These are phyloP conservation scores for Heteromormyrus szaboi DNA, from an alignment of 2,797 vertebrate genomes.

Conservation along the genomic window DNA sequence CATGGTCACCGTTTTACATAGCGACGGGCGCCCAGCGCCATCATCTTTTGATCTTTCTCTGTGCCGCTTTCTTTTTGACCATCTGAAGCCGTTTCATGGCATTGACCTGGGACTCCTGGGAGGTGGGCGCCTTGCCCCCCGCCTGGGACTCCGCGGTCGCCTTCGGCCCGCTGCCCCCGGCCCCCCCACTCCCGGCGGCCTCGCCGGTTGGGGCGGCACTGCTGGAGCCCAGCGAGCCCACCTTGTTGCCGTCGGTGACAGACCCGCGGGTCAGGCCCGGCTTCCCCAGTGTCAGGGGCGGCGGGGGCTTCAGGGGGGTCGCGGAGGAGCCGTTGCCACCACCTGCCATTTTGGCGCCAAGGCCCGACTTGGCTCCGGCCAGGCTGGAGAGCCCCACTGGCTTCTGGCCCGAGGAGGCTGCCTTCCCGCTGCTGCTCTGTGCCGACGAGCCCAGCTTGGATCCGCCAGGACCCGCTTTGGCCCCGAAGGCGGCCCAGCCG, in stretches of 20 bases:
- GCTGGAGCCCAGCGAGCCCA: conserved; percentile 62
- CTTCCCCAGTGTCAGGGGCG: conserved; percentile 85
- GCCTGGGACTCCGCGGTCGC: conserved; percentile 43
- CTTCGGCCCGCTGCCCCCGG: conserved; percentile 61
- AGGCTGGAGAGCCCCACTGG: conserved; percentile 77
- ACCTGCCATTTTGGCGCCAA: conserved; percentile 69
- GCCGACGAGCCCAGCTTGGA: conserved; percentile 74
- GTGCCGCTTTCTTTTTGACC: conserved; percentile 97
- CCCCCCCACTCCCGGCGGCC: conserved; percentile 49
- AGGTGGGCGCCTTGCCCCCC: conserved; percentile 79
- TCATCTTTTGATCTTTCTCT: conserved; percentile 94
- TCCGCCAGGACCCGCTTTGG: conserved; percentile 77
- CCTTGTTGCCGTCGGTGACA: conserved; percentile 81
- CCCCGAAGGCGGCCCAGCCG: conserved; percentile 91
- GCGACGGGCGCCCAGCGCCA: background rate
- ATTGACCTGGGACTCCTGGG: conserved; percentile 91
- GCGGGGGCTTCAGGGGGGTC: conserved; percentile 73
- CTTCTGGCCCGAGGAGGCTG: conserved; percentile 74
- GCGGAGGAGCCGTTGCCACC: conserved; percentile 54
- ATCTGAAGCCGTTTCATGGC: conserved; percentile 93
- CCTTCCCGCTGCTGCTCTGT: conserved; percentile 66
- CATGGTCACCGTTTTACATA: conserved; percentile 9
- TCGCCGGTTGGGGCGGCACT: conserved; percentile 27
- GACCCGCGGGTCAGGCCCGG: conserved; percentile 79
- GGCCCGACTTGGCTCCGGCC: conserved; percentile 71